phyloP scores from a whole-genome alignment of 2,797 vertebrate species.

The Moxostoma hubbsi region DNA sequence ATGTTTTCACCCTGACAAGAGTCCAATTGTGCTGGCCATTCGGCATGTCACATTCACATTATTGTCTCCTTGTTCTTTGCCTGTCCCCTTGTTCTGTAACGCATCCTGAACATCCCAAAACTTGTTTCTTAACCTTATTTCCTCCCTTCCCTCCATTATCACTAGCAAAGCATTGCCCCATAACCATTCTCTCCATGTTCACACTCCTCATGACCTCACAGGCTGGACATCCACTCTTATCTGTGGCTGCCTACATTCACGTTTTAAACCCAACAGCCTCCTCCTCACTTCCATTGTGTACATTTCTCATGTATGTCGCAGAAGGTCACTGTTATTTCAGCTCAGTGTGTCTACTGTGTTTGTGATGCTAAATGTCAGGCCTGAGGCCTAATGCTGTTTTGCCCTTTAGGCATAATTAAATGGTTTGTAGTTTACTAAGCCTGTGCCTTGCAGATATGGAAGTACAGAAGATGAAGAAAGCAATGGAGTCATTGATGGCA shows the following conservation, averaged over 20 bases:
- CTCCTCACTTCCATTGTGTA: conserved; percentile 23
- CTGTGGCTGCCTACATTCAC: conserved; percentile 37
- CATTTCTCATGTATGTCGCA: conserved; percentile 35
- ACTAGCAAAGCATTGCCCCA: conserved; percentile 19
- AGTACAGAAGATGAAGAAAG: conserved; percentile 97
- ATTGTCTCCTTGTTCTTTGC: conserved; percentile 67
- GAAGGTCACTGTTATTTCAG: conserved; percentile 32
- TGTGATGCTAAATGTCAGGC: conserved; percentile 7
- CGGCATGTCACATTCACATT: conserved; percentile 53
- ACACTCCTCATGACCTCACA: conserved; percentile 40
- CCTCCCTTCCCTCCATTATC: conserved; percentile 6
- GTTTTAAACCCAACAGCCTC: conserved; percentile 38
- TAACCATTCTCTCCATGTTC: conserved; percentile 28
- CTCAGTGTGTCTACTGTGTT: conserved; percentile 23
- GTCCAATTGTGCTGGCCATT: conserved; percentile 2
- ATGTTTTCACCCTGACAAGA: neutral
- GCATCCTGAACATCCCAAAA: conserved; percentile 55
- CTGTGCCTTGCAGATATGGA: conserved; percentile 84
- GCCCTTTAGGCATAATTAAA: conserved; percentile 6
- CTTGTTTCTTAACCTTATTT: conserved; percentile 50
- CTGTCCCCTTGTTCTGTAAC: conserved; percentile 64
- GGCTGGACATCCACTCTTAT: conserved; percentile 30
- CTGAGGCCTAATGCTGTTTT: neutral
- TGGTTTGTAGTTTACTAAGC: conserved; percentile 10
- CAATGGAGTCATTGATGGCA: conserved; percentile 93